A percentile compares a stretch with the other conserved stretches of the same genome.
Conservation (phyloP, 2,113 vertebrate genomes). For the Cheirogaleus medius region DNA sequence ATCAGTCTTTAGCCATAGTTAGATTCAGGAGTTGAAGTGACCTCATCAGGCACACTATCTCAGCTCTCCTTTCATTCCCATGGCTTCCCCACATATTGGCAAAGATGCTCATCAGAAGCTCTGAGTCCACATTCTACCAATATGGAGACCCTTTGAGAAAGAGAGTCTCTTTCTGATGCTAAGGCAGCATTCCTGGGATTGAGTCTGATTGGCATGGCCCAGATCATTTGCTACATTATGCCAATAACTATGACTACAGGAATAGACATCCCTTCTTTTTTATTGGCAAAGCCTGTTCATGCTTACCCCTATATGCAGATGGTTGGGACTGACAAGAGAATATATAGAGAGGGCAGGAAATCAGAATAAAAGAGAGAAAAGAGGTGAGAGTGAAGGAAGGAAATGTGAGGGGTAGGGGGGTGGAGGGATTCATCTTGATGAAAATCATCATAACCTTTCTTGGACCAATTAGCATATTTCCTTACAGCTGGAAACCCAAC, state of each 20-base stretch:
- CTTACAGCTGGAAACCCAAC: neutral
- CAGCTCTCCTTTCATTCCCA: neutral
- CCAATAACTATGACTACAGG: neutral
- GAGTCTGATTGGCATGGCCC: neutral
- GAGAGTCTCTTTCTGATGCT: neutral
- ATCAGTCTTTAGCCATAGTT: neutral
- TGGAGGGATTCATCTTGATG: neutral
- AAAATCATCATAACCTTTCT: neutral
- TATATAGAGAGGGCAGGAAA: neutral
- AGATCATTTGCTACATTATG: neutral
- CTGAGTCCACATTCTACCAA: neutral
- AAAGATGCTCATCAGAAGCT: neutral
- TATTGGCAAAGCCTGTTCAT: neutral
- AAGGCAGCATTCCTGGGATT: neutral
- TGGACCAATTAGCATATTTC: neutral
- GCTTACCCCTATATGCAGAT: neutral
- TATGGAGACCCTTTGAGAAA: neutral
- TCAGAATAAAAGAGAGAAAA: neutral
- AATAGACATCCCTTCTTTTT: neutral
- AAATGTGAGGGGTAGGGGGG: neutral
- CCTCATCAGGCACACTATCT: neutral
- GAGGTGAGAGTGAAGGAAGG: neutral
- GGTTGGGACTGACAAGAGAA: neutral
- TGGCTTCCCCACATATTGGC: neutral
- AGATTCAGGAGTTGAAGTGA: neutral